Evolutionary conservation across 2,113 vertebrate genomes (phyloP).

Genomic region (zebrafish (Danio rerio)): GRCz12tu NC_133197.1:39199001-39199500

Average conservation of each 20-base stretch:
- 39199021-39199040: slow-evolving; percentile 83
- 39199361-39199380: too few species aligned
- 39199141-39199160: slow-evolving; percentile 77
- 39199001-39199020: slow-evolving; percentile 92
- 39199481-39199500: too few species aligned
- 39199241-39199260: too few species aligned
- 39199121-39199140: slow-evolving; percentile 75
- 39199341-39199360: too few species aligned
- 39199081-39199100: slow-evolving; percentile 85
- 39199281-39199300: not conserved
- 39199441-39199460: too few species aligned
- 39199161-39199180: slow-evolving; percentile 81
- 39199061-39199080: slow-evolving; percentile 89
- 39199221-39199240: slow-evolving; percentile 2
- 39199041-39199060: slow-evolving; percentile 85
- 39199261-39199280: not conserved
- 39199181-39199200: slow-evolving; percentile 78
- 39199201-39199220: slow-evolving; percentile 64
- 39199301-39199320: not conserved
- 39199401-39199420: too few species aligned
- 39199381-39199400: too few species aligned
- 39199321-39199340: too few species aligned
- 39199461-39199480: too few species aligned
- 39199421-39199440: too few species aligned
- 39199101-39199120: slow-evolving; percentile 81